A percentile compares a stretch with the other conserved stretches of the same genome.
These are phyloP conservation scores for Osmoderma eremita DNA, from an alignment of 2,888 invertebrate species.

Conservation along the genomic window DNA sequence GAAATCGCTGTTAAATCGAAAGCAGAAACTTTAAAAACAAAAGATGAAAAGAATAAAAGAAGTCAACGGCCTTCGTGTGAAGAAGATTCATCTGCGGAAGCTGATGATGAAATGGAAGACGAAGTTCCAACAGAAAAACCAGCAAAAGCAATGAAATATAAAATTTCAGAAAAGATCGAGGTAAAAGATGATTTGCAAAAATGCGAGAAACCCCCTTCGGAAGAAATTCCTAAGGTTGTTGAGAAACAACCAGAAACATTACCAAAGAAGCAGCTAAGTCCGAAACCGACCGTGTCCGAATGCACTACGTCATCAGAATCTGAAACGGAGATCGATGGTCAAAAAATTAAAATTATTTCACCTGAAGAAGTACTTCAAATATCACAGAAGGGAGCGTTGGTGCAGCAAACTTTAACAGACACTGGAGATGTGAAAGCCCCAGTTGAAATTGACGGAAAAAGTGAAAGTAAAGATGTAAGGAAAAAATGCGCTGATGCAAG, in stretches of 20 bases:
- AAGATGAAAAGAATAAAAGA: conserved; percentile 55
- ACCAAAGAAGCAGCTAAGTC: conserved; percentile 44
- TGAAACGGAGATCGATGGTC: conserved; percentile 64
- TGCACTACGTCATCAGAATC: conserved; percentile 62
- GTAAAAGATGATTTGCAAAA: conserved; percentile 17
- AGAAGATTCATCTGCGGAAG: conserved; percentile 74
- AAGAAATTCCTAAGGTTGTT: conserved; percentile 4
- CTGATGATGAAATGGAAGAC: conserved; percentile 76
- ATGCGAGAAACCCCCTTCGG: conserved; percentile 51
- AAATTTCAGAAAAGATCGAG: conserved; percentile 42
- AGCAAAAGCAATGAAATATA: conserved; percentile 34
- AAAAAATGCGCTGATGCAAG: not conserved
- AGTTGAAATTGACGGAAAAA: not conserved
- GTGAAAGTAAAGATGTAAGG: not conserved
- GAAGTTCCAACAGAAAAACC: conserved; percentile 59
- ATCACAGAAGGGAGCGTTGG: conserved; percentile 16
- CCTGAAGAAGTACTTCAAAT: conserved; percentile 59
- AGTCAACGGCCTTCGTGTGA: conserved; percentile 64
- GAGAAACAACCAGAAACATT: conserved; percentile 15
- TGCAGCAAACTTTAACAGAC: not conserved
- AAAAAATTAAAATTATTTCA: conserved; percentile 63
- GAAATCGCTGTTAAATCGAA: conserved; percentile 49
- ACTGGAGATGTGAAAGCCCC: not conserved
- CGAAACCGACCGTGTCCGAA: conserved; percentile 37
- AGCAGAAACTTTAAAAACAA: conserved; percentile 45